phyloP scores from a whole-genome alignment of 1,140 invertebrate genomes.

The Cyphomyrmex costatus region DNA sequence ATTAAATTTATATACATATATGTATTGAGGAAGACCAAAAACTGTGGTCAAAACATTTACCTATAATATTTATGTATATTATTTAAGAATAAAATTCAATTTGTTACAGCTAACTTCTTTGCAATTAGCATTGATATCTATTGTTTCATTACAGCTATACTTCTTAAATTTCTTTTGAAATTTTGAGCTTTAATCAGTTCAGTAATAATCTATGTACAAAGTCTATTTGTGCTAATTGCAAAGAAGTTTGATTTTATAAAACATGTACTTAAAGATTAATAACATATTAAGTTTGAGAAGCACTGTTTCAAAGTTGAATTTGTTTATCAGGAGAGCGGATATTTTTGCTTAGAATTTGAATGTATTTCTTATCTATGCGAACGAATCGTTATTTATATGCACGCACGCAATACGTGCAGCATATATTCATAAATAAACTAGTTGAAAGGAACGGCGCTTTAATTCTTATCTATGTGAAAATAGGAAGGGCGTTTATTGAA shows the following conservation, averaged over 20 bases:
- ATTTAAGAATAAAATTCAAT: too few relatives aligned
- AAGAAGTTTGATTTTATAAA: not conserved
- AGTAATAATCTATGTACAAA: not conserved
- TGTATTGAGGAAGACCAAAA: too few relatives aligned
- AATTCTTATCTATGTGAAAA: slow-evolving; percentile 19
- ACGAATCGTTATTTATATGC: slow-evolving; percentile 1
- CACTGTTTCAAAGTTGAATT: slow-evolving; percentile 11
- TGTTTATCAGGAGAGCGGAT: slow-evolving; percentile 12
- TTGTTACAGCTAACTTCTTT: too few relatives aligned
- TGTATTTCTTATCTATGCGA: slow-evolving; percentile 22
- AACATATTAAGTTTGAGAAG: slow-evolving; percentile 2
- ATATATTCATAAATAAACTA: slow-evolving; percentile 39
- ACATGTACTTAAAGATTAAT: not conserved
- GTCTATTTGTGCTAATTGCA: not conserved
- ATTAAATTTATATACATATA: too few relatives aligned
- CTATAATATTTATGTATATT: too few relatives aligned
- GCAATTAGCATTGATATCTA: too few relatives aligned
- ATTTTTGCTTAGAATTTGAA: slow-evolving; percentile 39
- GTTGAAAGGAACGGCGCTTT: slow-evolving; percentile 15
- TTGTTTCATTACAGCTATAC: too few relatives aligned
- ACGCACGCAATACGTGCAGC: not conserved
- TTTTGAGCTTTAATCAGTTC: too few relatives aligned
- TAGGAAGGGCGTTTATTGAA: slow-evolving; percentile 15
- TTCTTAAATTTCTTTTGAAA: too few relatives aligned
- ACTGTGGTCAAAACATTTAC: too few relatives aligned